Percentiles rank a stretch among this genome's conserved stretches.
phyloP scores from a whole-genome alignment of 2,113 vertebrate species.

The Fulmarus glacialis region DNA sequence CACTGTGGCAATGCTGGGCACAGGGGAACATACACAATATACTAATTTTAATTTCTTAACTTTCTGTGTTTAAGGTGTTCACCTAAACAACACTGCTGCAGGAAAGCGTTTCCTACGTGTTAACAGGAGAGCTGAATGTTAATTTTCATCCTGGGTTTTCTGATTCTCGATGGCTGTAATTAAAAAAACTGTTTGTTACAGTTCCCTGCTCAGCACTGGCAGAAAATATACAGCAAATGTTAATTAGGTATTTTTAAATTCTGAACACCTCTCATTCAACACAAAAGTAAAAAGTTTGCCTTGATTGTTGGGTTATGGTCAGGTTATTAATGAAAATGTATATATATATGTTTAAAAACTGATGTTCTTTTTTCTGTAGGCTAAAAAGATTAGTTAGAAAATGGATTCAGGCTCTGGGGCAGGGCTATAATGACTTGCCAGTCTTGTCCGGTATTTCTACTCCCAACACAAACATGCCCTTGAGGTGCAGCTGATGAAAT shows the following conservation, averaged over 20 bases:
- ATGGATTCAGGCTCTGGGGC: not conserved
- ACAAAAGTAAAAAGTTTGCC: not conserved
- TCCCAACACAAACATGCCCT: not conserved
- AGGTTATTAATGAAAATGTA: not conserved
- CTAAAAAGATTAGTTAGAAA: not conserved
- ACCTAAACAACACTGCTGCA: not conserved
- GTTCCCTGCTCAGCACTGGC: not conserved
- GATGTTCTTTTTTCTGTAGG: not conserved
- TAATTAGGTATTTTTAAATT: not conserved
- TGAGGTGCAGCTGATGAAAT: not conserved
- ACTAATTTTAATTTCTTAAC: not conserved
- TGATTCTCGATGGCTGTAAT: not conserved
- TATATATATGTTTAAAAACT: not conserved
- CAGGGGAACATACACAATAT: not conserved
- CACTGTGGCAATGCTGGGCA: not conserved
- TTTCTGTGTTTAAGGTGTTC: not conserved
- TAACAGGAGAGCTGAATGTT: not conserved
- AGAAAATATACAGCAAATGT: not conserved
- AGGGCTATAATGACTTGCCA: not conserved
- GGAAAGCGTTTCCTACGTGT: not conserved
- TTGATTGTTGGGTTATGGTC: not conserved
- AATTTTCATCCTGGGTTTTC: not conserved
- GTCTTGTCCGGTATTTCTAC: not conserved
- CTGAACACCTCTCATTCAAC: not conserved
- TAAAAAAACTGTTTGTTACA: not conserved